Conservation (phyloP, 2,888 invertebrate genomes). For the Ceramica pisi region DNA sequence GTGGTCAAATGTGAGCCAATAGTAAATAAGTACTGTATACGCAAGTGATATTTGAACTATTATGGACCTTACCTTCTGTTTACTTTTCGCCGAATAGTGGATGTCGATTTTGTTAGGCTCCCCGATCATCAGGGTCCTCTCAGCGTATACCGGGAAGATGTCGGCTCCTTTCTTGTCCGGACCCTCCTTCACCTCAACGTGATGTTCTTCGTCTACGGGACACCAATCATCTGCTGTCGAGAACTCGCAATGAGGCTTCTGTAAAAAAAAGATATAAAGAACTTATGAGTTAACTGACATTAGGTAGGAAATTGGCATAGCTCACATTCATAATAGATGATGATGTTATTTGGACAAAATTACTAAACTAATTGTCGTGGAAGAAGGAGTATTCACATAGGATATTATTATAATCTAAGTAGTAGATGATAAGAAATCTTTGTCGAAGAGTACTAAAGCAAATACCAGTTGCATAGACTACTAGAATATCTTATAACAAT, state of each 20-base stretch:
- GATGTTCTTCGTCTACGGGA: conserved; percentile 62
- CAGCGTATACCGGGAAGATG: conserved; percentile 62
- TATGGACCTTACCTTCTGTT: conserved; percentile 34
- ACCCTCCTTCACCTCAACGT: conserved; percentile 1
- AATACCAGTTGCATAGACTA: background rate
- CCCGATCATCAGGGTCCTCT: conserved; percentile 54
- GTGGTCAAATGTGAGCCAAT: too few relatives aligned
- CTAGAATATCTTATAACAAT: background rate
- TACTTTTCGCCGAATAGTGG: conserved; percentile 35
- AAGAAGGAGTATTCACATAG: background rate
- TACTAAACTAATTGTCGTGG: background rate
- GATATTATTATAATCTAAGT: background rate
- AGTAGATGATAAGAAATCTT: background rate
- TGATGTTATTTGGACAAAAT: background rate
- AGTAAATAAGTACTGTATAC: too few relatives aligned
- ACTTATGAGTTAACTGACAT: background rate
- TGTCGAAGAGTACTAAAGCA: background rate
- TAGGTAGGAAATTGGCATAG: too few relatives aligned
- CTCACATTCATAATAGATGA: too few relatives aligned
- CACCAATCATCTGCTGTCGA: conserved; percentile 71
- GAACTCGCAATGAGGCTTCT: conserved; percentile 70
- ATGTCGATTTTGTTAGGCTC: conserved; percentile 29
- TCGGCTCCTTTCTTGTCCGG: conserved; percentile 39
- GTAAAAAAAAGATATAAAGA: conserved; percentile 57
- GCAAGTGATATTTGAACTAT: too few relatives aligned